Base-by-base conservation (phyloP, 2,113 vertebrate genomes). In the Atrichornis clamosus region DNA sequence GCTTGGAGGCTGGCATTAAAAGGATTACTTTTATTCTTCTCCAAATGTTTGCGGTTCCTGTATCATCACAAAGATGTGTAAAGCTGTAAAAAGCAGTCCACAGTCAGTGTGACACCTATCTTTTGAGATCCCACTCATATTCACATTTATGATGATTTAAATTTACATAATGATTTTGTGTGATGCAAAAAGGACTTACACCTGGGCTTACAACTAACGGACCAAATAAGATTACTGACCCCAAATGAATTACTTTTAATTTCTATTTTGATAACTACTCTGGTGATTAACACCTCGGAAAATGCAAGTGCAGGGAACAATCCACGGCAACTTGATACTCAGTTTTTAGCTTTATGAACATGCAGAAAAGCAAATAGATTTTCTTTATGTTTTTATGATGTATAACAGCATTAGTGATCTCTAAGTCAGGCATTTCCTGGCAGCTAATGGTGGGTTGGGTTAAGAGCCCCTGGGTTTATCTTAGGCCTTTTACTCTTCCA, bases 321-420 rank as follows among this genome's bases (percentile, higher is more conserved):
- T 93, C 86, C 79, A 89, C 74, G 65, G 63, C 56, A 97, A 97
- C 76, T 81, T 93, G 58, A 84, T 78, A 33, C 75, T 97, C 90
- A 94, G n/a, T 63, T 97, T 94, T 90, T 89, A 91, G 78, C 53
- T 95, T 94, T 90, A n/a, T 44, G 11, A 94, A 87, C 47, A 87
- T 28, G 91, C 47, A 87, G 70, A 44, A 84, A 84, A 50, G 19
- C 90, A 79, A 85, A 90, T 95, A 49, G 49, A 87, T 96, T 97
- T 95, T 87, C 88, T 96, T 94, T 87, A 89, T 64, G 68, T 88
- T 97, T 93, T 83, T 96, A 90, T 88, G 76, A 97, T 96, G 88
- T 95, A 93, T 96, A 96, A 97, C 83, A 94, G 42, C 84, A 97
- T 93, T 96, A 98, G 87, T 86, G 76, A 96, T 95, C 93, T 94